phyloP scores from a whole-genome alignment of 2,888 invertebrate species.

The Cotesia congregata region DNA sequence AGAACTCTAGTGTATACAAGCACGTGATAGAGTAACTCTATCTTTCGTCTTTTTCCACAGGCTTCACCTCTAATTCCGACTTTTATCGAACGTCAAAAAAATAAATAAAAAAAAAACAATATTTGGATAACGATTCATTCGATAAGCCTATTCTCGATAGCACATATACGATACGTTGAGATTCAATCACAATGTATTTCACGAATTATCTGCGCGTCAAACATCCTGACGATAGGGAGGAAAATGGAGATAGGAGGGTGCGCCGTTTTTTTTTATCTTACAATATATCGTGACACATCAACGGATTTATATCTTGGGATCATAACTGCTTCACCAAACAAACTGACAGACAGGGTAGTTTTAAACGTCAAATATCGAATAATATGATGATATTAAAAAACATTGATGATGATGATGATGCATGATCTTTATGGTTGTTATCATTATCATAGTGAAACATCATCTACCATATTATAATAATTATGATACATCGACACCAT shows the following conservation, averaged over 20 bases:
- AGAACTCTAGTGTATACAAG: constrained; percentile 26
- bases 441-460: no score
- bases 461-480: no score
- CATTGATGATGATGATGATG: no score
- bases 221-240: constrained; percentile 21
- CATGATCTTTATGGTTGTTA: no score
- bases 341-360: constrained; percentile 19
- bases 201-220: constrained; percentile 39
- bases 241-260: constrained; percentile 27
- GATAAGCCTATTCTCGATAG: constrained; percentile 42
- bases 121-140: constrained; percentile 47
- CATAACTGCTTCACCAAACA: constrained; percentile 20
- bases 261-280: neutral
- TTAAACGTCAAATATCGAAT: neutral
- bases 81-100: constrained; percentile 25
- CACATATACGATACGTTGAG: constrained; percentile 40
- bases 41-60: constrained; percentile 8
- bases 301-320: constrained; percentile 12
- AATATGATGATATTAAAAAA: neutral
- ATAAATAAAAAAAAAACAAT: constrained; percentile 33
- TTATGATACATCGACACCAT: no score
- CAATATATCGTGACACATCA: neutral
- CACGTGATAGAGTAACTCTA: constrained; percentile 45
- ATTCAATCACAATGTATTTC: constrained; percentile 40
- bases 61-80: neutral